Evolutionary conservation across 2,888 invertebrate species (phyloP), one percentile per base, ranked within the genome.

Genomic region (Limnephilus lunatus): DNA sequence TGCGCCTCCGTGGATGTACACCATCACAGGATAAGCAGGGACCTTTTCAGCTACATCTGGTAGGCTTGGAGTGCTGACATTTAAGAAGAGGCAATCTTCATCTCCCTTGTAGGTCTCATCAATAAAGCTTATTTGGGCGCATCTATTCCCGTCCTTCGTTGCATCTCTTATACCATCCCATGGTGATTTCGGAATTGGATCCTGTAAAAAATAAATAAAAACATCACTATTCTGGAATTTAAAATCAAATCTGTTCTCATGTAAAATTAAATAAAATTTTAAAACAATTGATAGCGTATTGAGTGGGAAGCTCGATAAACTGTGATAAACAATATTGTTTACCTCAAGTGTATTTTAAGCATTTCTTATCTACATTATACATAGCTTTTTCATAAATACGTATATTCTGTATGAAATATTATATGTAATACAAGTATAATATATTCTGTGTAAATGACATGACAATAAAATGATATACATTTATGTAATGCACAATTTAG

Each of bases 151-250:
- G 93, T 95, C 96, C 82, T 95, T 94, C 2, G 95, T 95, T 15
- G 96, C 96, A 94, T 95, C 95, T 94, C 95, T 94, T 3, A 95
- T 94, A 0, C 95, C 95, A 48, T 94, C 87, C 95, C 94, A 95
- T 30, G 94, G 94, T 15, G 94, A 94, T 39, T 94, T 94, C 80
- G 94, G 94, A 25, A 94, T 92, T 0, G 95, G 95, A 85, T 92
- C 90, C 94, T 94, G 85, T n/a, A 91, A 94, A 35, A 39, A 53
- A 93, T 48, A 82, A 53, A 25, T 39, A 0, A 25, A 11, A 19
- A 32, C 11, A 85, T n/a, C 4, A 39, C 25, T 25, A 39, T 1
- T 44, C 14, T 14, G 14, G 44, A 44, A 44, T 39, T 9, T 39
- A 0, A 2, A 82, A 25, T 9, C 25, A 0, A 1, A 68, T 19